Percentiles rank a stretch among this genome's conserved stretches.
Evolutionary conservation across 2,113 vertebrate species (phyloP).

Genomic region (Psittacara wagleri): DNA sequence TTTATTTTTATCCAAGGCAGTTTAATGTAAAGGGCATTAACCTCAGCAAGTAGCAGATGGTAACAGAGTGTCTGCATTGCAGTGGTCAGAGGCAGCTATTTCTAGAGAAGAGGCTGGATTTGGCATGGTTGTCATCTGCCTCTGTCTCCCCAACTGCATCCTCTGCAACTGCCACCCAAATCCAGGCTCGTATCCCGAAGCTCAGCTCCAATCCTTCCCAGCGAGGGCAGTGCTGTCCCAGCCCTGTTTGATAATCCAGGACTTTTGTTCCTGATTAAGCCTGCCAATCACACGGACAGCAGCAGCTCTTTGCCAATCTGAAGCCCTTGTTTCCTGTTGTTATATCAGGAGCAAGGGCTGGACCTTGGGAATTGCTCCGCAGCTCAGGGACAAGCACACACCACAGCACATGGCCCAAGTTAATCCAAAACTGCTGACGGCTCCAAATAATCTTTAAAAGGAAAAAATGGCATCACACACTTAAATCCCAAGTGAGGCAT

Average conservation of each 20-base stretch:
- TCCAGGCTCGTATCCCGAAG: not conserved
- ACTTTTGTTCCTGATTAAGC: not conserved
- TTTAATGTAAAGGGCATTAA: not conserved
- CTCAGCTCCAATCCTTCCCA: not conserved
- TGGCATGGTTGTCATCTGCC: not conserved
- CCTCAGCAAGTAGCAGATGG: not conserved
- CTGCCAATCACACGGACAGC: not conserved
- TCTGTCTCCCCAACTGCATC: not conserved
- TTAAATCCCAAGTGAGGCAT: not conserved
- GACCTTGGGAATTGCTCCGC: not conserved
- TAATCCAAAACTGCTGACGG: not conserved
- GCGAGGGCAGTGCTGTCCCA: fast-evolving
- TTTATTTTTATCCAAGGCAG: slow-evolving; percentile 13
- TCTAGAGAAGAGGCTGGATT: not conserved
- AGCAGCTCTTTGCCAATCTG: not conserved
- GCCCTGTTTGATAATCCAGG: not conserved
- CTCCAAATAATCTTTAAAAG: not conserved
- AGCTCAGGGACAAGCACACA: not conserved
- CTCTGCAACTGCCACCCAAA: not conserved
- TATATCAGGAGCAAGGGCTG: not conserved
- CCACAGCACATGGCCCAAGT: not conserved
- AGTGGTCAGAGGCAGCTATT: not conserved
- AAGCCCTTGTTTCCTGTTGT: not conserved
- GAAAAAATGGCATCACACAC: not conserved
- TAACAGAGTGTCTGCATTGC: not conserved